Evolutionary conservation across 2,888 invertebrate species (phyloP).

Genomic region (Eucriotettix oculatus): DNA sequence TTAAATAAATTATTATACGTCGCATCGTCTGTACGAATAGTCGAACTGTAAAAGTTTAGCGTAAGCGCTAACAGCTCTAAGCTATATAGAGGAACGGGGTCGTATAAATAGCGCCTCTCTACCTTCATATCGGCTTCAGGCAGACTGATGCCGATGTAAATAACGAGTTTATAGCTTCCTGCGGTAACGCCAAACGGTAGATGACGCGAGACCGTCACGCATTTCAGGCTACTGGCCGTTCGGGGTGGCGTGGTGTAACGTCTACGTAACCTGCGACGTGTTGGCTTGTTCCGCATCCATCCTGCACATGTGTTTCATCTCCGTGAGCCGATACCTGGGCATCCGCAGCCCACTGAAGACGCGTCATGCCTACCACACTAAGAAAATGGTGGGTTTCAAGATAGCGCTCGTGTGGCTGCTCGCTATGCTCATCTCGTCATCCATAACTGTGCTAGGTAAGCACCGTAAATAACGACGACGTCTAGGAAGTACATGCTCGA

Average conservation of each 20-base stretch:
- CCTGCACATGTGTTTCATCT: conserved; percentile 89
- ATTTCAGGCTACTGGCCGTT: conserved; percentile 81
- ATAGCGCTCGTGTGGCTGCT: conserved; percentile 85
- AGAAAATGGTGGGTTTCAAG: conserved; percentile 66
- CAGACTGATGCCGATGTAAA: no score
- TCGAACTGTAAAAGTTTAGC: no score
- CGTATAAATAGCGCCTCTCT: background rate
- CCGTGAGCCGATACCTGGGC: conserved; percentile 73
- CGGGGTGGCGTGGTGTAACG: conserved; percentile 81
- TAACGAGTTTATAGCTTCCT: no score
- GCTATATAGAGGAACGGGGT: no score
- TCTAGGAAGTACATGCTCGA: background rate
- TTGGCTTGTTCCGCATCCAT: conserved; percentile 90
- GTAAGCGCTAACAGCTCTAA: no score
- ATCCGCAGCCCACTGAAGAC: conserved; percentile 79
- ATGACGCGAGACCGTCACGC: no score
- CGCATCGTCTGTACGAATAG: no score
- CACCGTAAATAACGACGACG: background rate
- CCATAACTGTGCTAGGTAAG: conserved; percentile 68
- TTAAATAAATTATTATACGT: no score
- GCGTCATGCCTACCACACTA: conserved; percentile 61
- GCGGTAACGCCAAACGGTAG: no score
- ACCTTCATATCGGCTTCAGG: background rate
- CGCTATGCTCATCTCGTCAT: conserved; percentile 75
- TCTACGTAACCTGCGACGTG: conserved; percentile 91